Percentiles rank a stretch among this genome's conserved stretches.
Evolutionary conservation across 2,113 vertebrate genomes (phyloP).

Genomic region (Zapus hudsonius): DNA sequence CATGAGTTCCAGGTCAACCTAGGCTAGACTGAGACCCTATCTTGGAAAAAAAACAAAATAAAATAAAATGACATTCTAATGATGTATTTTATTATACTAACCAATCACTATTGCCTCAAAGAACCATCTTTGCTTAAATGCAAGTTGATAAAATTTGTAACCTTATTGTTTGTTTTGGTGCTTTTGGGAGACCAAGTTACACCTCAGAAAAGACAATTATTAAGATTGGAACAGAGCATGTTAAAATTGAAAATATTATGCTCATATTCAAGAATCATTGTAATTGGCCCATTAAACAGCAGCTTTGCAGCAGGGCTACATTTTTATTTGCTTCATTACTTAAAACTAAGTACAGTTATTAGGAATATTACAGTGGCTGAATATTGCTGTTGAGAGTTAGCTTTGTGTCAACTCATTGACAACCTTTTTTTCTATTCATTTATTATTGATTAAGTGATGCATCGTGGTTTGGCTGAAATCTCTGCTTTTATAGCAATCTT

Average conservation of each 20-base stretch:
- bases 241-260: conserved; percentile 84
- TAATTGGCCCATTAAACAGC: conserved; percentile 79
- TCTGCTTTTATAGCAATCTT: conserved; percentile 60
- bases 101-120: conserved; percentile 60
- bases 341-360: conserved; percentile 84
- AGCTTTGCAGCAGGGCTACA: conserved; percentile 44
- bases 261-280: conserved; percentile 82
- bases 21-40: too few relatives aligned
- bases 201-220: conserved; percentile 77
- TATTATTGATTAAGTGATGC: conserved; percentile 80
- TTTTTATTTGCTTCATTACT: conserved; percentile 87
- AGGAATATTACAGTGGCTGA: conserved; percentile 78
- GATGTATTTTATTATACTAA: background rate
- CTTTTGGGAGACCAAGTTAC: conserved; percentile 79
- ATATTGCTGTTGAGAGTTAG: conserved; percentile 77
- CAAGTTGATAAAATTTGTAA: conserved; percentile 71
- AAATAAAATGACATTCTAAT: background rate
- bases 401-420: conserved; percentile 70
- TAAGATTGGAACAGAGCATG: conserved; percentile 83
- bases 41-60: too few relatives aligned
- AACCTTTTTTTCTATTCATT: conserved; percentile 73
- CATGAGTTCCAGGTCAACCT: too few relatives aligned
- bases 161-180: conserved; percentile 70
- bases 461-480: conserved; percentile 57
- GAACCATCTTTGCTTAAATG: conserved; percentile 72